Evolutionary conservation across 2,113 vertebrate species (phyloP).

Genomic region (Cyprinodon variegatus): DNA sequence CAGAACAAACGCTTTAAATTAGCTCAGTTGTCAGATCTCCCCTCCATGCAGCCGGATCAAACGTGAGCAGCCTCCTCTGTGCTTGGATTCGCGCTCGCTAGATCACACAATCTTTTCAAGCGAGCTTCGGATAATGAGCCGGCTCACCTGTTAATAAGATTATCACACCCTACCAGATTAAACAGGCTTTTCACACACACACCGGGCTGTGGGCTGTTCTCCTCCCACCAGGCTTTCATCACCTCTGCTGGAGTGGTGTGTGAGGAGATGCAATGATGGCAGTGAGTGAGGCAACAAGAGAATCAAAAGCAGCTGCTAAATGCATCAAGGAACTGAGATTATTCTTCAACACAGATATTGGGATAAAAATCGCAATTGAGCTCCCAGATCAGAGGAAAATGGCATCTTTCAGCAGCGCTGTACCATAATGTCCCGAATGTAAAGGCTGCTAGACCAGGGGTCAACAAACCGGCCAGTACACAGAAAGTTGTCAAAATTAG

Average conservation of each 20-base stretch:
- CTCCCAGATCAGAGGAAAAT: not conserved
- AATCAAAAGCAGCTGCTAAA: conserved; percentile 6
- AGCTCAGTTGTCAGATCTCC: conserved; percentile 26
- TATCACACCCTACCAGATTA: conserved; percentile 74
- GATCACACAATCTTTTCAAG: conserved; percentile 11
- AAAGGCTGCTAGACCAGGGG: no score
- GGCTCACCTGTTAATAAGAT: conserved; percentile 79
- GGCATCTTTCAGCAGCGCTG: no score
- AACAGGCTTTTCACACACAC: conserved; percentile 58
- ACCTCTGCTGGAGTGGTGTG: conserved; percentile 59
- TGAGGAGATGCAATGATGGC: conserved; percentile 37
- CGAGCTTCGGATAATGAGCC: conserved; percentile 53
- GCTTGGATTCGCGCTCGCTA: conserved; percentile 14
- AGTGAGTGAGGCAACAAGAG: conserved; percentile 23
- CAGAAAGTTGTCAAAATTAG: no score
- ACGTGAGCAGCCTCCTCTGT: conserved; percentile 6
- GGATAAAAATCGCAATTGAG: not conserved
- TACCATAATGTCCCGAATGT: no score
- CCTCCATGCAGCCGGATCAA: conserved; percentile 45
- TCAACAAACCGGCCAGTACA: no score
- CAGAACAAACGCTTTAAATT: conserved; percentile 48
- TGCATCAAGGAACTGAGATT: not conserved
- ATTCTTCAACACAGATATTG: not conserved
- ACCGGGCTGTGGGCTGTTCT: conserved; percentile 37
- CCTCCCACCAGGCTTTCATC: conserved; percentile 59